phyloP scores from a whole-genome alignment of 1,140 invertebrate species.

The Nasonia vitripennis region DNA sequence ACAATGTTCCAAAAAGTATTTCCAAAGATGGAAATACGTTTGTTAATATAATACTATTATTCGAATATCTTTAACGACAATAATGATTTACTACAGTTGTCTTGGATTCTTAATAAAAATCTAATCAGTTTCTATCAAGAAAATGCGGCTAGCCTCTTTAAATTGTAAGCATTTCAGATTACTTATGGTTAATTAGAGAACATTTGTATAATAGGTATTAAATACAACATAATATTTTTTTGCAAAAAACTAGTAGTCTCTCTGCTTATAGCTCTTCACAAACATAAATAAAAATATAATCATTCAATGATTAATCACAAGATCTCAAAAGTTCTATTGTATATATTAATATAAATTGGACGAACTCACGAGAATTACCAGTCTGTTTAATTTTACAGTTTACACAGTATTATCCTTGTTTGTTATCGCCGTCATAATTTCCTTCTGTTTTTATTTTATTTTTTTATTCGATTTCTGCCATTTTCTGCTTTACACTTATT shows the following conservation, averaged over 20 bases:
- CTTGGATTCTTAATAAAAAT: no score
- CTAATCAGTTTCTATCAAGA: no score
- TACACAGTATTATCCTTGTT: neutral
- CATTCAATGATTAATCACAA: neutral
- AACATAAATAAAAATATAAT: neutral
- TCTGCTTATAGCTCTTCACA: neutral
- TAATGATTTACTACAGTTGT: no score
- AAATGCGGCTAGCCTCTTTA: neutral
- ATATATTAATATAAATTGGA: neutral
- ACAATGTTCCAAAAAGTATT: no score
- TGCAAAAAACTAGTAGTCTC: neutral
- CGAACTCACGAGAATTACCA: neutral
- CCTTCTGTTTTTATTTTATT: neutral
- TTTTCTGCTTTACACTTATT: neutral
- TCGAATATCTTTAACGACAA: no score
- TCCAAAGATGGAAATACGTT: no score
- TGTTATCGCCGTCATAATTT: neutral
- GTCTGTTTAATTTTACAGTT: no score
- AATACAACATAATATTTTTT: neutral
- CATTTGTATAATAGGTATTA: neutral
- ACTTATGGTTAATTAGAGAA: neutral
- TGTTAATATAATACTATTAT: no score
- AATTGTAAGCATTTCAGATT: neutral
- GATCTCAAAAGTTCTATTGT: neutral
- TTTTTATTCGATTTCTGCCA: neutral